phyloP scores from a whole-genome alignment of 2,113 vertebrate genomes.

The Thunnus maccoyii region DNA sequence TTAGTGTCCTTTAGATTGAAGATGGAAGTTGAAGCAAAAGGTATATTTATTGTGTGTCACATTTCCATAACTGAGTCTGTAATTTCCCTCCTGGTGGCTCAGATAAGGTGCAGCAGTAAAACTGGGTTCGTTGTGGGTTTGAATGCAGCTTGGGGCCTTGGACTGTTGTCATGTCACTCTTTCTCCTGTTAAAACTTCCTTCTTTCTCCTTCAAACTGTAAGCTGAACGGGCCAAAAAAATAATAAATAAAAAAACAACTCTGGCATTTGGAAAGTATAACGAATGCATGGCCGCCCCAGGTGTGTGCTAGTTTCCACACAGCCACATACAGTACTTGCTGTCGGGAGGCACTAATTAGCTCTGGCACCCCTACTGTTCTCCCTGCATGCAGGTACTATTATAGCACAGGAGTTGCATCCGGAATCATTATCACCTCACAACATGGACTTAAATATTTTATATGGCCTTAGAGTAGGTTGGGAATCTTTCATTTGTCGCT shows the following conservation, averaged over 20 bases:
- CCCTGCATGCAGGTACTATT: slow-evolving; percentile 59
- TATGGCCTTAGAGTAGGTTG: slow-evolving; percentile 41
- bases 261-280: slow-evolving; percentile 62
- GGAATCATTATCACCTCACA: slow-evolving; percentile 62
- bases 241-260: slow-evolving; percentile 36
- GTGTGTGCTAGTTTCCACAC: slow-evolving; percentile 44
- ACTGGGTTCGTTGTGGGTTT: neutral
- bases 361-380: slow-evolving; percentile 56
- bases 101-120: no score
- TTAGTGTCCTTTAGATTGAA: no score
- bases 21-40: no score
- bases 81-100: neutral
- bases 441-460: slow-evolving; percentile 55
- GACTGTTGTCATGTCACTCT: neutral
- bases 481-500: slow-evolving; percentile 37
- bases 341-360: slow-evolving; percentile 71
- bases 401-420: slow-evolving; percentile 53
- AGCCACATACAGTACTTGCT: slow-evolving; percentile 52
- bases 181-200: neutral
- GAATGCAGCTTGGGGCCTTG: neutral
- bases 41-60: no score
- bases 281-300: slow-evolving; percentile 38
- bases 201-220: slow-evolving; percentile 11
- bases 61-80: neutral
- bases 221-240: neutral